These are phyloP conservation scores for Ethmia dodecea DNA, from an alignment of 2,888 invertebrate genomes.

Conservation along the genomic window DNA sequence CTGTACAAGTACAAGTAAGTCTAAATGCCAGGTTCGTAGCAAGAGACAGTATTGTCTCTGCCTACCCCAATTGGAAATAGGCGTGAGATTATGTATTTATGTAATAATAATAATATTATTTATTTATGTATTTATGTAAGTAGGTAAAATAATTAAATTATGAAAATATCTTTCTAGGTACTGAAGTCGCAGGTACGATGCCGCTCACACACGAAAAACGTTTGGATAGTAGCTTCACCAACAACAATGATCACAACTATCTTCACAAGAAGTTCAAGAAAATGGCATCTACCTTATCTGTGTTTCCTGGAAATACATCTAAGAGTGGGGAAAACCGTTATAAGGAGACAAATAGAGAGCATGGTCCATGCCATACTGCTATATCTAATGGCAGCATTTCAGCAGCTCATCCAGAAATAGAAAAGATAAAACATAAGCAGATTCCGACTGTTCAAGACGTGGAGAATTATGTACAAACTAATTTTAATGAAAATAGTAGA, in stretches of 20 bases:
- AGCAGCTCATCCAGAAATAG: conserved; percentile 67
- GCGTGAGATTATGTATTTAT: too few relatives aligned
- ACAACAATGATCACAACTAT: conserved; percentile 84
- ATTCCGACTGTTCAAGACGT: conserved; percentile 36
- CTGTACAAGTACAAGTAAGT: too few relatives aligned
- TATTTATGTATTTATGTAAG: too few relatives aligned
- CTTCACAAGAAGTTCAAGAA: conserved; percentile 96
- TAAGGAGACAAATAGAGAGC: conserved; percentile 46
- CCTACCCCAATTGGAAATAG: too few relatives aligned
- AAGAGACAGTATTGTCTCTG: too few relatives aligned
- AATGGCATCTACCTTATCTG: conserved; percentile 81
- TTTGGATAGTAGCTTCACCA: conserved; percentile 65
- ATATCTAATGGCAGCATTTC: conserved; percentile 68
- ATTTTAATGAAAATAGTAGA: conserved; percentile 66
- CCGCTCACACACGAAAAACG: conserved; percentile 72
- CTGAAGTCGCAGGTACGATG: conserved; percentile 61
- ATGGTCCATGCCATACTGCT: conserved; percentile 45
- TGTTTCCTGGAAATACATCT: conserved; percentile 47
- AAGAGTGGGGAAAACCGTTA: conserved; percentile 50
- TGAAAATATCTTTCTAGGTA: too few relatives aligned
- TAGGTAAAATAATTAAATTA: too few relatives aligned
- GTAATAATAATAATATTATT: too few relatives aligned
- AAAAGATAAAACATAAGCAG: conserved; percentile 58
- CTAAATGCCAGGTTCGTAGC: too few relatives aligned
- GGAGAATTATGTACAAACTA: conserved; percentile 76